Conservation (phyloP, 2,797 vertebrate genomes). For the Triplophysa bombifrons region DNA sequence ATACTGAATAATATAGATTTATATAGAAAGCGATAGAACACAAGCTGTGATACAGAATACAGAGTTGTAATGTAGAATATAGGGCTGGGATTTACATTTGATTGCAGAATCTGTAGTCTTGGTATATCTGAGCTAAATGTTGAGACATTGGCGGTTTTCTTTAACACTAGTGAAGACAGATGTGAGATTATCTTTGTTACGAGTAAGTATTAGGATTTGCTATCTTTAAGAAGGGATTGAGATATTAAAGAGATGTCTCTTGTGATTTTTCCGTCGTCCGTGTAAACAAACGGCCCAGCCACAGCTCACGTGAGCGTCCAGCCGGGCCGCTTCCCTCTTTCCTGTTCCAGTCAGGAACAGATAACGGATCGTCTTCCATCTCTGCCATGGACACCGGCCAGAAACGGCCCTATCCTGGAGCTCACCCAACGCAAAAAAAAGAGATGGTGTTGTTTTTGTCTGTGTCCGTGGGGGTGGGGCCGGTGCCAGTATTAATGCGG, state of each 20-base stretch:
- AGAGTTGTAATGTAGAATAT: too few species aligned
- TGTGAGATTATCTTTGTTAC: not conserved
- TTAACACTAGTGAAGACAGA: not conserved
- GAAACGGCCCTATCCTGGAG: conserved; percentile 43
- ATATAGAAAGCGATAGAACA: too few species aligned
- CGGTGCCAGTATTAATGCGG: conserved; percentile 91
- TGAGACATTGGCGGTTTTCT: not conserved
- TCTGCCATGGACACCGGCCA: conserved; percentile 66
- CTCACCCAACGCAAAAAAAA: conserved; percentile 45
- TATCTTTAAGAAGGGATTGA: conserved; percentile 7
- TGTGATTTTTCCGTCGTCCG: conserved; percentile 11
- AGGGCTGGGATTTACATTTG: too few species aligned
- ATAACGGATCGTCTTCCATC: conserved; percentile 71
- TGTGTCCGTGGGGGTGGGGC: conserved; percentile 36
- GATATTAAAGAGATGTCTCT: conserved; percentile 39
- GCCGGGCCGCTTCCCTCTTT: conserved; percentile 65
- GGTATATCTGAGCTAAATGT: not conserved
- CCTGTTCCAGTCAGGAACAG: conserved; percentile 58
- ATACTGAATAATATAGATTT: too few species aligned
- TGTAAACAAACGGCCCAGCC: conserved; percentile 5
- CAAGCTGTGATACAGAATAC: too few species aligned
- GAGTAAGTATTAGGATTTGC: not conserved
- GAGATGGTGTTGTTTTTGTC: conserved; percentile 43
- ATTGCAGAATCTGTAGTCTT: not conserved
- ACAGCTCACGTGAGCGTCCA: conserved; percentile 57